Evolutionary conservation across 2,113 vertebrate species (phyloP).

Genomic region (Stegastes partitus): DNA sequence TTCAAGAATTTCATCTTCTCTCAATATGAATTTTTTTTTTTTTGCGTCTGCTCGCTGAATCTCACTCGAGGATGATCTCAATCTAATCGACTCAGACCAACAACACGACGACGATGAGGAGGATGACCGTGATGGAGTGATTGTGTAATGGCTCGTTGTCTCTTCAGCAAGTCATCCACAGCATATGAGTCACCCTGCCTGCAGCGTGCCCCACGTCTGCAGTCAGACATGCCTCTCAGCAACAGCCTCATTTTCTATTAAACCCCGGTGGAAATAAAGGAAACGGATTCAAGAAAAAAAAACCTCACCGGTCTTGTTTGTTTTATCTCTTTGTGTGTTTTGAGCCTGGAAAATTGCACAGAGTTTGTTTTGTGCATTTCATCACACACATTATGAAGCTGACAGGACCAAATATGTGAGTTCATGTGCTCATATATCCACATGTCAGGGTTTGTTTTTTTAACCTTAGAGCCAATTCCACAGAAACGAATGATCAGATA

Average conservation of each 20-base stretch:
- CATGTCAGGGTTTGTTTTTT: background rate
- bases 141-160: slow-evolving; percentile 32
- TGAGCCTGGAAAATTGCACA: slow-evolving; percentile 16
- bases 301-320: background rate
- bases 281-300: background rate
- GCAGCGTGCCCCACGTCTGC: slow-evolving; percentile 40
- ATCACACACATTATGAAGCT: slow-evolving; percentile 6
- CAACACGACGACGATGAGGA: background rate
- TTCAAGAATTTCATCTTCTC: slow-evolving; percentile 37
- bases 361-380: slow-evolving; percentile 1
- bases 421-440: background rate
- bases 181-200: slow-evolving; percentile 39
- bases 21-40: slow-evolving; percentile 11
- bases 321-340: slow-evolving; percentile 11
- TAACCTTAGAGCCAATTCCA: slow-evolving; percentile 1
- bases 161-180: slow-evolving; percentile 28
- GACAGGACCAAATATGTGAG: background rate
- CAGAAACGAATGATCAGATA: slow-evolving; percentile 1
- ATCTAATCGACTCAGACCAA: background rate
- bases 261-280: slow-evolving; percentile 39
- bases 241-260: slow-evolving; percentile 29
- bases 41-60: background rate
- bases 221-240: slow-evolving; percentile 46
- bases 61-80: slow-evolving; percentile 2
- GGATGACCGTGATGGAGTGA: slow-evolving; percentile 14